Conservation (phyloP, 2,888 invertebrate genomes). For the Micropterix aruncella region DNA sequence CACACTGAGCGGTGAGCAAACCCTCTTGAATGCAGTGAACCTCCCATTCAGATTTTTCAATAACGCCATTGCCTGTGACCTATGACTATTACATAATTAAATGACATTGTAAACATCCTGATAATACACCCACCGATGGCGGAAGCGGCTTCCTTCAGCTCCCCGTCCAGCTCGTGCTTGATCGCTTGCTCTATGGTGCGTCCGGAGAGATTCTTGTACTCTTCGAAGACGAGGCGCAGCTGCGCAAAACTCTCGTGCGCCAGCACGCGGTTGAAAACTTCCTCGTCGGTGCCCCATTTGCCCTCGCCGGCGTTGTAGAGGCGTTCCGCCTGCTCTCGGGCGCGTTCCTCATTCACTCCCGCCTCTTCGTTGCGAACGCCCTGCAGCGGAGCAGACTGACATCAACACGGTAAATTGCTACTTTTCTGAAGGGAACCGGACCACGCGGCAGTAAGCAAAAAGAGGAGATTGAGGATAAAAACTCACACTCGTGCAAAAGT, state of each 20-base stretch:
- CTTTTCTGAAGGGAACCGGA: neutral
- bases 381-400: slow-evolving; percentile 18
- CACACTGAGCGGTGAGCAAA: too few relatives aligned
- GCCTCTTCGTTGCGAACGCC: slow-evolving; percentile 51
- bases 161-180: slow-evolving; percentile 50
- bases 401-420: neutral
- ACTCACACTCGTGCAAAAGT: neutral
- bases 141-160: slow-evolving; percentile 50
- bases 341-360: slow-evolving; percentile 45
- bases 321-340: slow-evolving; percentile 56
- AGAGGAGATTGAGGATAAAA: neutral
- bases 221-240: slow-evolving; percentile 52
- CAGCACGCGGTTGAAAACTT: slow-evolving; percentile 50
- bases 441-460: neutral
- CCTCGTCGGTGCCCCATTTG: slow-evolving; percentile 60
- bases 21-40: too few relatives aligned
- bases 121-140: slow-evolving; percentile 48
- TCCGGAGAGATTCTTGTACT: slow-evolving; percentile 58
- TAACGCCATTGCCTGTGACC: too few relatives aligned
- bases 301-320: slow-evolving; percentile 57
- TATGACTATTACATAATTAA: too few relatives aligned
- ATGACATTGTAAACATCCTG: too few relatives aligned
- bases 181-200: slow-evolving; percentile 61
- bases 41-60: too few relatives aligned
- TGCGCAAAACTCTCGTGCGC: slow-evolving; percentile 64